Evolutionary conservation across 2,888 invertebrate genomes (phyloP).

Genomic region (Adineta ricciae): DNA sequence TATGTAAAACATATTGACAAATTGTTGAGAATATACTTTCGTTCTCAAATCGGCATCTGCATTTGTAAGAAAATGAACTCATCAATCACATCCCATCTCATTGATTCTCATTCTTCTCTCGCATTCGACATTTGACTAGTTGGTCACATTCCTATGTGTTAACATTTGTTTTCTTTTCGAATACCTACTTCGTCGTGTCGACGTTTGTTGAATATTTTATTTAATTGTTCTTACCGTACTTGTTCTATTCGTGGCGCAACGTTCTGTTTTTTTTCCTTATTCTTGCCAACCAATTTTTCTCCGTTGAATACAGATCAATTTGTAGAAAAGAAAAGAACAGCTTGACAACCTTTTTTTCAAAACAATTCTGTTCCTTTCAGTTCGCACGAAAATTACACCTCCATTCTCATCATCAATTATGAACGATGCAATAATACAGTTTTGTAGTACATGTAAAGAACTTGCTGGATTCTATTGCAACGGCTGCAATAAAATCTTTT

Average conservation of each 20-base stretch:
- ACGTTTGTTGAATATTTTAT: not conserved
- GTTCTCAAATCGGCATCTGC: too few species aligned
- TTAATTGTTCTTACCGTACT: not conserved
- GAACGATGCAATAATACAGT: not conserved
- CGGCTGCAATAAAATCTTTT: not conserved
- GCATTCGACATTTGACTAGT: too few species aligned
- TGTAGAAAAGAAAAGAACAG: not conserved
- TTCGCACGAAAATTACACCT: too few species aligned
- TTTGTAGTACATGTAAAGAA: not conserved
- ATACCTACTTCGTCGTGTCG: too few species aligned
- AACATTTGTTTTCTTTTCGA: too few species aligned
- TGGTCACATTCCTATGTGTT: too few species aligned
- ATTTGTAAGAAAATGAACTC: too few species aligned
- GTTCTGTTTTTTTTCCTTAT: not conserved
- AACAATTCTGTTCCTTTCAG: too few species aligned
- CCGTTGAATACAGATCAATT: not conserved
- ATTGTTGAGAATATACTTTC: too few species aligned
- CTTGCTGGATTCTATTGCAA: not conserved
- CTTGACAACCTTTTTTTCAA: too few species aligned
- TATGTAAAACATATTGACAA: not conserved
- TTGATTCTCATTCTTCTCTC: too few species aligned
- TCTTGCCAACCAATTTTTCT: not conserved
- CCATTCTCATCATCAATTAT: not conserved
- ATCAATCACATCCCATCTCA: too few species aligned
- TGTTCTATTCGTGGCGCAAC: not conserved